Percentiles rank a stretch among this genome's conserved stretches.
These are phyloP conservation scores for Xestia xanthographa DNA, from an alignment of 2,888 invertebrate species.

Conservation along the genomic window DNA sequence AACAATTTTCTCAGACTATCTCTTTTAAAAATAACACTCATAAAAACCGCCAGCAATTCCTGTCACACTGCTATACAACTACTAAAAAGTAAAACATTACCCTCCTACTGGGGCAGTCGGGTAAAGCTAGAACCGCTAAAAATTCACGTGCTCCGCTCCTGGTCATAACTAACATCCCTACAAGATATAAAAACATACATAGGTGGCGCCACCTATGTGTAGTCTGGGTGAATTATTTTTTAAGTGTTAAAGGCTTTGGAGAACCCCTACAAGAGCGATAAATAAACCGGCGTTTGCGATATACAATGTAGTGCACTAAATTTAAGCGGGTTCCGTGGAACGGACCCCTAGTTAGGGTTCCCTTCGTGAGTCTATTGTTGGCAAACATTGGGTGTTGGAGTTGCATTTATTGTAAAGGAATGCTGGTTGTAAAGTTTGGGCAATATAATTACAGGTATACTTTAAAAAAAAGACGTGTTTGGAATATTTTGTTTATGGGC, in stretches of 20 bases:
- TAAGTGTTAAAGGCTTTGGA: slow-evolving; percentile 81
- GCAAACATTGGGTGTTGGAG: slow-evolving; percentile 45
- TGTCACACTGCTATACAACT: slow-evolving; percentile 7
- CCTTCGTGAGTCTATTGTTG: slow-evolving; percentile 62
- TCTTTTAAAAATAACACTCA: slow-evolving; percentile 6
- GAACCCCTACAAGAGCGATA: slow-evolving; percentile 72
- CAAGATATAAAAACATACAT: slow-evolving; percentile 44
- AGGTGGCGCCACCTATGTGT: slow-evolving; percentile 36
- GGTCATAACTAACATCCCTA: slow-evolving; percentile 53
- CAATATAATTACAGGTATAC: slow-evolving; percentile 7
- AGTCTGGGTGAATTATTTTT: slow-evolving; percentile 79
- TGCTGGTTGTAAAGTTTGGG: slow-evolving; percentile 4
- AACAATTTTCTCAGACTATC: neutral
- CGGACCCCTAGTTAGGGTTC: slow-evolving; percentile 55
- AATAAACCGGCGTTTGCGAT: slow-evolving; percentile 74
- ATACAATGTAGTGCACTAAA: slow-evolving; percentile 70
- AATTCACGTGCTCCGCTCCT: slow-evolving; percentile 12
- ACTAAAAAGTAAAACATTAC: slow-evolving; percentile 27
- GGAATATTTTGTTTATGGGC: neutral
- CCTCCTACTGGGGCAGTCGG: neutral
- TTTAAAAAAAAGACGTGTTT: neutral
- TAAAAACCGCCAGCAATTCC: slow-evolving; percentile 13
- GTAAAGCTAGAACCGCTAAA: slow-evolving; percentile 37
- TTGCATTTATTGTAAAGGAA: slow-evolving; percentile 47
- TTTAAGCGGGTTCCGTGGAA: slow-evolving; percentile 59